Base-by-base conservation (phyloP, 2,113 vertebrate genomes). In the Aythya baeri region DNA sequence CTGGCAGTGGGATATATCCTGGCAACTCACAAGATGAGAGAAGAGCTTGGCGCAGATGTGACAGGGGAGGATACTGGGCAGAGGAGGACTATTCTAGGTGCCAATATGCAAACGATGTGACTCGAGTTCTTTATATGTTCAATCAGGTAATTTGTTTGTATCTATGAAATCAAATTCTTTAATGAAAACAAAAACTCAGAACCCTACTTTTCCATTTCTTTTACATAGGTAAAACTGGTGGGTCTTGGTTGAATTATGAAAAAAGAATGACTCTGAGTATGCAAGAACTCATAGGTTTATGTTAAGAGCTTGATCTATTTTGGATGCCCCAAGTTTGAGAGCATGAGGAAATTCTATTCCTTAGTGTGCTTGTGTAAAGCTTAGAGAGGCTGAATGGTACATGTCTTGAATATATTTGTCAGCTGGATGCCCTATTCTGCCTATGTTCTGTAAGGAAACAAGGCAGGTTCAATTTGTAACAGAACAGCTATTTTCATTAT, bases 71-170 rank as follows among this genome's bases (percentile, higher is more conserved):
- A 17, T 98, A 98, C 71, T 99, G 99, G 99, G 98, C 98, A 1
- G 99, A 99, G 6, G 99, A 99, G 13, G 98, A 99, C 94, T 99
- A 99, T 93, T 98, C 99, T 50, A 98, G 97, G 58, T 99, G 99
- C 97, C 99, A 99, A 52, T 99, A 99, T 97, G 99, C 99, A 72
- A 99, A 99, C 36, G 99, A 99, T 77, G 99, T 99, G 91, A 99
- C 99, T 8, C 96, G 99, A 66, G 98, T 99, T 86, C 98, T 99
- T 23, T 98, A 98, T 72, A 99, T 99, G 98, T 99, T 99, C 93
- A 99, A 99, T 97, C 99, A 99, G 99, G 99, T 99, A 98, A 97
- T 44, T 62, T 36, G 29, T 59, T 29, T 31, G 23, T 79, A 85
- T 46, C 70, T 83, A 34, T 59, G 58, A 87, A 90, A 50, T 61